Evolutionary conservation across 2,888 invertebrate genomes (phyloP), one percentile per base, ranked within the genome.

Genomic region (Clunio marinus): DNA sequence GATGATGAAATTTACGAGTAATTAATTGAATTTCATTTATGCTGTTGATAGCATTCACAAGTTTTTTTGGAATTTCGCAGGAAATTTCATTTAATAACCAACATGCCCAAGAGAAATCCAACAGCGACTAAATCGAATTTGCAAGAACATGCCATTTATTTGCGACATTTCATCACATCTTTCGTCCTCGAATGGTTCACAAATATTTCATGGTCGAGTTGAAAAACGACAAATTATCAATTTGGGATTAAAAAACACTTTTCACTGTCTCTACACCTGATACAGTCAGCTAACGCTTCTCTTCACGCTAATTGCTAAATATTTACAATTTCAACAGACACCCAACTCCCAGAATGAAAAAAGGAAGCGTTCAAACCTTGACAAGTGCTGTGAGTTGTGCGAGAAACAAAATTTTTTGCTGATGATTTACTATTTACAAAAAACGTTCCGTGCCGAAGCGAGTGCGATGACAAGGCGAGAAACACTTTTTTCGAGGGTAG

Each of bases 1-100:
- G 55, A 66, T 66, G 66, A 66, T 66, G 66, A 66, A 66, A 66
- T 66, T 66, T 66, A 66, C 55, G 66, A 55, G 55, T 66, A 66
- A 66, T 66, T 66, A 66, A 66, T 66, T 66, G 66, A 55, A 66
- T 66, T 66, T 66, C 45, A 60, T 25, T 62, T 27, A 25, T 45
- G 45, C 45, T 17, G 45, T 57, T 57, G 57, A 57, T 57, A 57
- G 27, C 57, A n/a, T 7, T 32, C 5, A 32, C 32, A 22, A 24
- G 57, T 20, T 51, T 27, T 57, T 27, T 20, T 60, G 41, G 2
- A 17, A 28, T 32, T n/a, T 13, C 45, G 17, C 27, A 25, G 13
- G 57, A 46, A 63, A 25, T 25, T 62, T 24, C 62, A 32, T 62
- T 62, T 62, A 37, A 41, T 62, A 62, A 62, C 41, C 51, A 51